phyloP scores from a whole-genome alignment of 2,113 vertebrate genomes.

The Nettapus auritus region DNA sequence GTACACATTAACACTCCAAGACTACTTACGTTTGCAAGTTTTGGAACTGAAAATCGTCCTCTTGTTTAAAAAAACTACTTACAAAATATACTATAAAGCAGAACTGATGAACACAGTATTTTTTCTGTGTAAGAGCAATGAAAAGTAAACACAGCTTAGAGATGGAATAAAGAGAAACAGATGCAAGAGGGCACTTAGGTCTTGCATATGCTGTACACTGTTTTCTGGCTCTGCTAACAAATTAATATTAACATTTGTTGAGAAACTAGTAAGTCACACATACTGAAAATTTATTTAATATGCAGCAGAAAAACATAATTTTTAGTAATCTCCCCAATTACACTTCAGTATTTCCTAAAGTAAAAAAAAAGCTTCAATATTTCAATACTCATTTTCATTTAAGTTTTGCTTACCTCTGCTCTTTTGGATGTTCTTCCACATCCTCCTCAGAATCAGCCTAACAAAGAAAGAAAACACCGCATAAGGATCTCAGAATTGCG shows the following conservation, averaged over 20 bases:
- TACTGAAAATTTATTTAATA: not conserved
- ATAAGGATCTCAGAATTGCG: slow-evolving; percentile 17
- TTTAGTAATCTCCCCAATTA: not conserved
- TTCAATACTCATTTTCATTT: not conserved
- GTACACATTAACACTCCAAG: not conserved
- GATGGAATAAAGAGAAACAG: not conserved
- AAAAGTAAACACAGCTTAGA: not conserved
- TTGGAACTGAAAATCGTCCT: not conserved
- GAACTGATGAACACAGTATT: not conserved
- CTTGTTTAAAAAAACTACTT: not conserved
- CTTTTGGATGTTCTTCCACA: slow-evolving; percentile 84
- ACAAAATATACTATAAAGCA: not conserved
- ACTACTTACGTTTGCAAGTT: not conserved
- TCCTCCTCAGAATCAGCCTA: slow-evolving; percentile 90
- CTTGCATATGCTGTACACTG: accelerated
- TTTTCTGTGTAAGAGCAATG: not conserved
- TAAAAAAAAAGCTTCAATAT: not conserved
- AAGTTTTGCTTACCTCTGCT: slow-evolving; percentile 85
- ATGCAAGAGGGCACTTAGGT: not conserved
- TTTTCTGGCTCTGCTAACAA: not conserved
- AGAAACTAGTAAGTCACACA: not conserved
- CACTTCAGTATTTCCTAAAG: not conserved
- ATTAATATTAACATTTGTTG: not conserved
- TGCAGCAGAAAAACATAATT: not conserved
- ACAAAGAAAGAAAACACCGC: slow-evolving; percentile 44